phyloP scores from a whole-genome alignment of 2,888 invertebrate species.

The Ecliptopera silaceata region DNA sequence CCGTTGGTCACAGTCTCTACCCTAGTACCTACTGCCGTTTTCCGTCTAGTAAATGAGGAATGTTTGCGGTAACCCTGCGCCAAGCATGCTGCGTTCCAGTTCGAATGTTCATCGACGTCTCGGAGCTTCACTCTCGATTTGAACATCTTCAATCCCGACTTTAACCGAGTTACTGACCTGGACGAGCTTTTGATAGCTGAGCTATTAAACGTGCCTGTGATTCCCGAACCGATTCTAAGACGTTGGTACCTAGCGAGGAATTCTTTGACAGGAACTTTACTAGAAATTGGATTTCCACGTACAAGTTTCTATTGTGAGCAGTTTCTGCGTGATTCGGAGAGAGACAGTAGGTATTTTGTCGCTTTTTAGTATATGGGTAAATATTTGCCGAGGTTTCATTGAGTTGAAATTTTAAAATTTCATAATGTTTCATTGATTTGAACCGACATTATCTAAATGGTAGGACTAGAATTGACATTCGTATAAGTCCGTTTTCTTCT shows the following conservation, averaged over 20 bases:
- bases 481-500: no score
- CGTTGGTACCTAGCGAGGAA: constrained; percentile 7
- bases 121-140: constrained; percentile 56
- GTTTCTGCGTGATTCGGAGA: constrained; percentile 4
- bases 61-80: constrained; percentile 22
- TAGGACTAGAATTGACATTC: no score
- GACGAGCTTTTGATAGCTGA: constrained; percentile 65
- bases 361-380: background rate
- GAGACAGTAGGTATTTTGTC: constrained; percentile 1
- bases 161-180: constrained; percentile 63
- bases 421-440: no score
- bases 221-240: constrained; percentile 27
- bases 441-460: no score
- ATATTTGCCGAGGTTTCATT: no score
- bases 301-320: constrained; percentile 14
- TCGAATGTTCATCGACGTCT: constrained; percentile 29
- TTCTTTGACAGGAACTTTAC: constrained; percentile 23
- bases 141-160: constrained; percentile 55
- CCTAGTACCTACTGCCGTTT: background rate
- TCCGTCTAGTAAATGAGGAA: background rate
- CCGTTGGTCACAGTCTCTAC: no score
- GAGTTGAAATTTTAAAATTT: no score
- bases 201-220: constrained; percentile 54
- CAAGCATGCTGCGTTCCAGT: constrained; percentile 24
- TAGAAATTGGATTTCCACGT: constrained; percentile 22